Base-by-base conservation (phyloP, 2,113 vertebrate species). In the Donacobius atricapilla region DNA sequence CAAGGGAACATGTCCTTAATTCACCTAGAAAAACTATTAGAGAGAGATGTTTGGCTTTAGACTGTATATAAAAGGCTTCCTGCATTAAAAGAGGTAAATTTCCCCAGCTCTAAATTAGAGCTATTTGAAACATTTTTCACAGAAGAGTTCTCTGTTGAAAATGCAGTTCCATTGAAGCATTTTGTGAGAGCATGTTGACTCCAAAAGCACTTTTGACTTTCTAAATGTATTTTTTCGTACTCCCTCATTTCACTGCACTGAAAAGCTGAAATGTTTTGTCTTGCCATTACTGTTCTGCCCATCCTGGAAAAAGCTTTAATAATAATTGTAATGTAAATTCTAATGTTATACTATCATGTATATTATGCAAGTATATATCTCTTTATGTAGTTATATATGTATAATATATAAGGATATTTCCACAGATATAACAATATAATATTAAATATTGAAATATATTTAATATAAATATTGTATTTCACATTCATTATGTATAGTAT, bases 71-170 rank as follows among this genome's bases (percentile, higher is more conserved):
- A 96, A 96, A 94, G 80, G 90, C 80, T 94, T 94, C 80, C 88
- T 92, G 86, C 85, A 93, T 95, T 96, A 93, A 86, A 88, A 94
- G 82, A 86, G 90, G 92, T 83, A 94, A 90, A 96, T 89, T 95
- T 96, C 18, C 80, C 88, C 76, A 61, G 83, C 89, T 89, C 84
- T 91, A 92, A 96, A 95, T 96, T 96, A 89, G 94, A 96, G 92
- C 93, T 92, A 92, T 96, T 96, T 96, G 92, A 95, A 95, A 97
- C 90, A 88, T 93, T 95, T 95, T 95, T 61, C 85, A 90, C 77
- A 81, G 93, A 93, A 94, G 93, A 94, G 94, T 96, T 96, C 80
- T 90, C 90, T 95, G 93, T 96, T 95, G 93, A 96, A 96, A 96
- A 96, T 73, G 85, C 83, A 76, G 96, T 78, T 97, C 93, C 94